Conservation (phyloP, 2,888 invertebrate genomes). For the Oligia fasciuncula region DNA sequence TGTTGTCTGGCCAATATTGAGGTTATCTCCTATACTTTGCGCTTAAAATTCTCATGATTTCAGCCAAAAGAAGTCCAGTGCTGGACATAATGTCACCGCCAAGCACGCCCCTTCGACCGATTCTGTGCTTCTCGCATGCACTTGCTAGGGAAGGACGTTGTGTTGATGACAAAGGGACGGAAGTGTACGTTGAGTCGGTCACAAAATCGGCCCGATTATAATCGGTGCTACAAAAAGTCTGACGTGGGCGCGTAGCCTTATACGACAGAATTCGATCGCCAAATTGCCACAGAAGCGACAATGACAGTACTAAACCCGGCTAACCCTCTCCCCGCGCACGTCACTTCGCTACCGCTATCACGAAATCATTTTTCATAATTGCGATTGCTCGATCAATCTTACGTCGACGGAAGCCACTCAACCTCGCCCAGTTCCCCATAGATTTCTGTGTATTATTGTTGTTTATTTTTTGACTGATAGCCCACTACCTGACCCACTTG, state of each 20-base stretch:
- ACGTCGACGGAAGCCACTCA: slow-evolving; percentile 86
- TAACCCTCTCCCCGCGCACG: slow-evolving; percentile 53
- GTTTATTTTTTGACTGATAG: slow-evolving; percentile 85
- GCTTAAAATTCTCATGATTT: background rate
- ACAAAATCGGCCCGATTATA: too few species aligned
- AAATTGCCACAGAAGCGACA: background rate
- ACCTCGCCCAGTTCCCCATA: slow-evolving; percentile 78
- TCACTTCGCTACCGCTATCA: slow-evolving; percentile 68
- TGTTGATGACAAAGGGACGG: too few species aligned
- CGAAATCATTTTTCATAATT: slow-evolving; percentile 88
- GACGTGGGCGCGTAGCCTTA: too few species aligned
- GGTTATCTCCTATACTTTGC: background rate
- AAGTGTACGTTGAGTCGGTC: too few species aligned
- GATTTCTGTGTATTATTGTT: slow-evolving; percentile 81
- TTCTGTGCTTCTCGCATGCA: background rate
- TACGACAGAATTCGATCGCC: background rate
- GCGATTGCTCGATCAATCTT: slow-evolving; percentile 86
- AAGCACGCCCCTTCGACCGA: background rate
- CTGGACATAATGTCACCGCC: too few species aligned
- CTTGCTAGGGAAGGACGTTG: too few species aligned
- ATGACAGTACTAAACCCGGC: background rate
- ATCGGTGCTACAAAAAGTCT: too few species aligned
- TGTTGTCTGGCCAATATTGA: background rate
- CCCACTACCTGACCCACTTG: slow-evolving; percentile 78
- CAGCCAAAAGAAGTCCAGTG: too few species aligned